Conservation (phyloP, 92 coral and sea anemone species). For the Umimayanthus chanpuru region DNA sequence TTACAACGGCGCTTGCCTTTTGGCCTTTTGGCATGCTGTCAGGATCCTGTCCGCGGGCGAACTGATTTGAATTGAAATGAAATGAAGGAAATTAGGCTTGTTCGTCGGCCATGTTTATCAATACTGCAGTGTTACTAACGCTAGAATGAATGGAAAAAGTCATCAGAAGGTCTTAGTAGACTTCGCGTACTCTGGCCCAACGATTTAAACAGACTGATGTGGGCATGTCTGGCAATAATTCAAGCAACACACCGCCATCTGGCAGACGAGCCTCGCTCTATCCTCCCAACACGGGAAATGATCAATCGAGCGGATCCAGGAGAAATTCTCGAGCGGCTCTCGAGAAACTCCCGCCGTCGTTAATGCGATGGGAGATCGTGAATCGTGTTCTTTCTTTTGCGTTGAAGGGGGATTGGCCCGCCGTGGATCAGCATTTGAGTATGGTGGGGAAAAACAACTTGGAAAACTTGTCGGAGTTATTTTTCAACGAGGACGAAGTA, state of each 20-base stretch:
- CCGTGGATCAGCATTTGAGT: conserved; percentile 82
- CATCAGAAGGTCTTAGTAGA: neutral
- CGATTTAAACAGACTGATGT: neutral
- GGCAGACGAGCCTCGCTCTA: conserved; percentile 14
- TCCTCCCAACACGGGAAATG: conserved; percentile 22
- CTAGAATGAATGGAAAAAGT: neutral
- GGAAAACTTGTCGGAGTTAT: conserved; percentile 57
- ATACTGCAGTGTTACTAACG: neutral
- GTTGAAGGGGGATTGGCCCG: conserved; percentile 81
- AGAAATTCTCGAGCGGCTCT: conserved; percentile 72
- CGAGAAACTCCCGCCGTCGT: conserved; percentile 79
- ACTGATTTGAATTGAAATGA: neutral
- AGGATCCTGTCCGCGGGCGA: neutral
- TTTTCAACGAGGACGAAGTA: conserved; percentile 77
- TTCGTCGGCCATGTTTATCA: neutral
- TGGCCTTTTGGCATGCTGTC: conserved; percentile 41
- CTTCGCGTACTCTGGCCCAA: neutral
- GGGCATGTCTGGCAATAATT: conserved; percentile 7
- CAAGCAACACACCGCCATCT: conserved; percentile 3
- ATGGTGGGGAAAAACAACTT: conserved; percentile 78
- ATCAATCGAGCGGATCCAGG: conserved; percentile 39
- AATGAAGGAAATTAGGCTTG: conserved; percentile 1
- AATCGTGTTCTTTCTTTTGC: conserved; percentile 75
- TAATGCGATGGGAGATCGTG: conserved; percentile 71
- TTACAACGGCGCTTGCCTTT: conserved; percentile 5